Evolutionary conservation across 2,113 vertebrate genomes (phyloP), one percentile per base, ranked within the genome.

Genomic region (Corydoras maculifer): DNA sequence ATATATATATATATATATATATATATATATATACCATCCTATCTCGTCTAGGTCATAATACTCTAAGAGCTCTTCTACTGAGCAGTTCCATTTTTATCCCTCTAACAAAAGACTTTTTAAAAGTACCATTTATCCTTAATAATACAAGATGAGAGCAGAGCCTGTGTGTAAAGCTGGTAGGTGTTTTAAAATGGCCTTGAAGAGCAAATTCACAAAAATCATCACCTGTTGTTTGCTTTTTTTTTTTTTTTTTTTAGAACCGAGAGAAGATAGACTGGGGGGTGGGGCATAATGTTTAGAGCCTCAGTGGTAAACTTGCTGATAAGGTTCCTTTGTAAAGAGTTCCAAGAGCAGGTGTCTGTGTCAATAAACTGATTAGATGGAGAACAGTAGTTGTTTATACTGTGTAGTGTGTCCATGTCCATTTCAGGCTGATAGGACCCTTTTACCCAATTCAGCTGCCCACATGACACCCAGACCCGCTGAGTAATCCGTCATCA

Each of bases 401-500:
- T 58, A 49, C 50, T 62, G 6, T 4, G 12, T 31, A 62, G 65
- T 68, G 72, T 61, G 7, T 62, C 2, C 11, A 2, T 62, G 58
- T 74, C 58, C 48, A 62, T 68, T 74, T 25, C 9, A 55, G 15
- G 50, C 18, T 62, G 65, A 48, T 57, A 58, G 65, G 58, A 62
- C 18, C 49, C 50, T 62, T 74, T 68, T 68, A 32, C 54, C 43
- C 70, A 43, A 25, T 43, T 4, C 35, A 72, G 70, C 70, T 62
- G 64, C 15, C 64, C 31, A 9, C 18, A 11, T 50, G 18, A 55
- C 72, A 50, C 49, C 49, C 35, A 68, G 50, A 74, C 65, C 58
- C 62, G 65, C 59, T 62, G 72, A 62, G 30, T 31, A 68, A 62
- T 74, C 11, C 55, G 51, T 74, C 65, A 74, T 3, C 15, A 15